phyloP scores from a whole-genome alignment of 1,140 invertebrate species.

The Leptinotarsa undecemlineata region DNA sequence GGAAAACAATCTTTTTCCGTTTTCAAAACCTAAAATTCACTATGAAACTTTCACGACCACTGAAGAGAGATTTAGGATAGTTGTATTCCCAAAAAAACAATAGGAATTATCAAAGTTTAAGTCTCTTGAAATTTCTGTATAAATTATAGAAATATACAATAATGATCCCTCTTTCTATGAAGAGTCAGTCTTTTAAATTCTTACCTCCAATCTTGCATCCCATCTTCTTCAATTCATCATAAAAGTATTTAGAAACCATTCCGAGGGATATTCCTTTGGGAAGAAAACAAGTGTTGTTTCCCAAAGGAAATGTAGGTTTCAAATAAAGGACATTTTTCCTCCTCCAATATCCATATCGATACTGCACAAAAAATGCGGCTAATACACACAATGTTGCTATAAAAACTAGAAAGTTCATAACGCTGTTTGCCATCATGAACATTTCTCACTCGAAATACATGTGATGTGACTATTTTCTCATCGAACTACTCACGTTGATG shows the following conservation, averaged over 20 bases:
- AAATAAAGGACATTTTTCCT: conserved; percentile 27
- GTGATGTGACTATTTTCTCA: neutral
- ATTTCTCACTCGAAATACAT: too few relatives aligned
- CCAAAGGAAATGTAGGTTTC: conserved; percentile 30
- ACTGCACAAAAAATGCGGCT: conserved; percentile 20
- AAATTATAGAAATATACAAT: too few relatives aligned
- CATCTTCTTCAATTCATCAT: conserved; percentile 32
- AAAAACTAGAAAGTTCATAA: neutral
- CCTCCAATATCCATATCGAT: conserved; percentile 31
- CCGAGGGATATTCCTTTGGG: conserved; percentile 23
- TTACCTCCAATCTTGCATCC: conserved; percentile 35
- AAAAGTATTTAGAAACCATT: conserved; percentile 21
- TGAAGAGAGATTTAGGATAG: too few relatives aligned
- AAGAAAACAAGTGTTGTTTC: conserved; percentile 26
- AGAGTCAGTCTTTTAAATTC: too few relatives aligned
- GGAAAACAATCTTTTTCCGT: too few relatives aligned
- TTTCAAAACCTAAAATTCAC: too few relatives aligned
- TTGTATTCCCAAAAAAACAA: too few relatives aligned
- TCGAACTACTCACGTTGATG: neutral
- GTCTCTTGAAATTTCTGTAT: too few relatives aligned
- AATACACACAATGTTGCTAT: neutral
- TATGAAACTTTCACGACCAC: too few relatives aligned
- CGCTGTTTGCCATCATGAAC: neutral
- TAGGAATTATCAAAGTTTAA: too few relatives aligned
- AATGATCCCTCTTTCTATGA: too few relatives aligned